Conservation (phyloP, 2,888 invertebrate species). For the Agrotis clavis region DNA sequence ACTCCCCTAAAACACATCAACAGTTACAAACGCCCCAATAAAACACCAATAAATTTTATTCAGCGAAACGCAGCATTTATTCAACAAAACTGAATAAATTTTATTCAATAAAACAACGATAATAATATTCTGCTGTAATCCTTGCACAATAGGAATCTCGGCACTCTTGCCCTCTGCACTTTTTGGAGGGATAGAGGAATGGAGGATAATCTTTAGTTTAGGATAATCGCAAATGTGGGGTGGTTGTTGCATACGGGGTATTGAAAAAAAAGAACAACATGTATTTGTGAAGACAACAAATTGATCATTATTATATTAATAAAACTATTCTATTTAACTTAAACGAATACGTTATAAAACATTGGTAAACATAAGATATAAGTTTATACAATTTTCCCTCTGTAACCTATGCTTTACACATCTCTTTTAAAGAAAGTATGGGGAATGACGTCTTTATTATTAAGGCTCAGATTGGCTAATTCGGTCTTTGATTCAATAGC, state of each 20-base stretch:
- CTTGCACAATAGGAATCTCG: conserved; percentile 85
- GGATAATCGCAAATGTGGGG: conserved; percentile 32
- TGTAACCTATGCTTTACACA: too few species aligned
- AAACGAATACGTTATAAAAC: too few species aligned
- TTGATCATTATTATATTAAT: too few species aligned
- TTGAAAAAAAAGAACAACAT: background rate
- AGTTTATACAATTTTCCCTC: too few species aligned
- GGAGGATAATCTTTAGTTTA: conserved; percentile 39
- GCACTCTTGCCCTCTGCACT: conserved; percentile 68
- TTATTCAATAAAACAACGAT: conserved; percentile 77
- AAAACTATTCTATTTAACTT: too few species aligned
- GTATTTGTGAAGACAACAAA: background rate
- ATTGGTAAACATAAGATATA: too few species aligned
- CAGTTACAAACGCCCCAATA: conserved; percentile 42
- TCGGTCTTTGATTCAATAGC: too few species aligned
- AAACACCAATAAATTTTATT: conserved; percentile 54
- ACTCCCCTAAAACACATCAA: conserved; percentile 37
- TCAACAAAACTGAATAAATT: conserved; percentile 45
- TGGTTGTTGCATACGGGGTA: background rate
- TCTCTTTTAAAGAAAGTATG: too few species aligned
- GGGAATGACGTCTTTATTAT: too few species aligned
- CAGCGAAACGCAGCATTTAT: conserved; percentile 45
- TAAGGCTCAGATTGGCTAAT: too few species aligned
- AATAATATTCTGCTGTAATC: conserved; percentile 83
- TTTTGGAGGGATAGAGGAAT: conserved; percentile 49